Base-by-base conservation (phyloP, 1,140 invertebrate genomes). In the Heliconius hermathena region DNA sequence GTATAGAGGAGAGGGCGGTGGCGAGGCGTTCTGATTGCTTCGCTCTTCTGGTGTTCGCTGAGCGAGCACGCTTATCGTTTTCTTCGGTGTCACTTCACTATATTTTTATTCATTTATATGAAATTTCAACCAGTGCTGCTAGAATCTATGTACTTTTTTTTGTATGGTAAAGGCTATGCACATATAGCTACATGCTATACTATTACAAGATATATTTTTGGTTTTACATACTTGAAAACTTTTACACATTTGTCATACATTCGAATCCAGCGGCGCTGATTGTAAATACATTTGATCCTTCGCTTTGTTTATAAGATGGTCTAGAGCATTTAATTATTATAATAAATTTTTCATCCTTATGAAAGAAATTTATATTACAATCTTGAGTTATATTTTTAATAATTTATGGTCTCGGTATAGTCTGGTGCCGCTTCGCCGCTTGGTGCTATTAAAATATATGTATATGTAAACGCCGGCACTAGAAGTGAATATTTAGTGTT, bases 241-340 rank as follows among this genome's bases (percentile, higher is more conserved):
- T 66, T 13, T 26, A 9, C n/a, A 60, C 57, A 60, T 22, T 11
- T 60, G 8, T 60, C 1, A n/a, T 22, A 26, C 57, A 20, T 22
- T 26, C 3, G 57, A 66, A 29, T 29, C 22, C 26, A 66, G 26
- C 60, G 6, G 33, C 71, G 36, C 71, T 36, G 71, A 38, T 72
- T 71, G 20, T 54, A 76, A 72, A 26, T 41, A 72, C 60, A 29
- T 29, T 66, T 16, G 60, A 66, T 29, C 29, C 60, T 79, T 83
- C 75, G 71, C 76, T 77, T 79, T 83, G 77, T 83, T 81, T 81
- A 76, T 82, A 76, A 81, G 66, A 72, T 79, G 79, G 77, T 72
- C 70, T 83, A 81, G 82, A 86, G 78, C 81, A 82, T 86, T 81
- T 84, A 84, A 81, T 78, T 77, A 60, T 74, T 81, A 70, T 78